Evolutionary conservation across 2,888 invertebrate genomes (phyloP), one percentile per base, ranked within the genome.

Genomic region (Cheilosia pagana): DNA sequence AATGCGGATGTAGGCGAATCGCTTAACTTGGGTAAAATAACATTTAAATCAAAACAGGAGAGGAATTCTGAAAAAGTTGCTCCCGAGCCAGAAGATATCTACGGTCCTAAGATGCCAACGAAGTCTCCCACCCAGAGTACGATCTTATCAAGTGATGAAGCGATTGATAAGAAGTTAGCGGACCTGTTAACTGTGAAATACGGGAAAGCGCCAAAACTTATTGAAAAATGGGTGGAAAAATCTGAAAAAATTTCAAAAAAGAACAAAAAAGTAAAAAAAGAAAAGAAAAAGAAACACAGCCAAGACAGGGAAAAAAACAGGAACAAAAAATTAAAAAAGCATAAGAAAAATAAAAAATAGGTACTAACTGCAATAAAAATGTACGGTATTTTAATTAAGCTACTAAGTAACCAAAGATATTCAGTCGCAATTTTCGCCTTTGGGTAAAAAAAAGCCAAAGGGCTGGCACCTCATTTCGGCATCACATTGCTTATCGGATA

Each of bases 81-180:
- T 12, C 52, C 82, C 3, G 53, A 55, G 10, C 21, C 41, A 3
- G 87, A 87, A 5, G 81, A 88, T 16, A 43, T 87, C 0, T 90
- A 91, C 81, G 91, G 91, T 0, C 91, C 91, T 3, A 88, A 87
- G 67, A 16, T 90, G 19, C 91, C 90, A 0, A 68, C 74, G 45
- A 41, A 59, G 10, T 21, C 70, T 4, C 12, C 12, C 1, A 14
- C 1, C 1, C 87, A 88, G 10, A 87, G 21, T 31, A 35, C 63
- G 23, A 45, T 16, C 3, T 16, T 52, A 0, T 71, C 25, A 28
- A 86, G 85, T 39, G 79, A 74, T 31, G 55, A 77, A 1, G 87
- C 88, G 43, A 87, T 88, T 59, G 88, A 89, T 14, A 89, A 89
- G 41, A 88, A 89, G 41, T 87, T 89, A 88, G 78, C 87, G 31